These are phyloP conservation scores for Caenorhabditis imperialis DNA, from an alignment of 2,888 invertebrate genomes.

Conservation along the genomic window DNA sequence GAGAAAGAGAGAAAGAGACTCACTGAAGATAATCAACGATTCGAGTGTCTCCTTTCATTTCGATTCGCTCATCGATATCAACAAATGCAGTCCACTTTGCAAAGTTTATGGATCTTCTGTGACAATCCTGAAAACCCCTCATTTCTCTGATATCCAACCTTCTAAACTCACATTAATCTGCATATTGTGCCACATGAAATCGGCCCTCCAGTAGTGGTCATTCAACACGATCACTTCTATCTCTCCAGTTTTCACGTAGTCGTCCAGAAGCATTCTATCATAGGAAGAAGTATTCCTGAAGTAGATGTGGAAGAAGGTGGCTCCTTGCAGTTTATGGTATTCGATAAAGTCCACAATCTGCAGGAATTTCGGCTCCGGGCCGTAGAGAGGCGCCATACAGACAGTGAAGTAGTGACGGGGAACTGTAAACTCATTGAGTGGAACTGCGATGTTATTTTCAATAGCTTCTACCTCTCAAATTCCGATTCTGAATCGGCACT, in stretches of 20 bases:
- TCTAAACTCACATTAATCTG: slow-evolving; percentile 24
- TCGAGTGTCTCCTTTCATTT: slow-evolving; percentile 28
- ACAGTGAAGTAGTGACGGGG: slow-evolving; percentile 42
- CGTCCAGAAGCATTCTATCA: slow-evolving; percentile 30
- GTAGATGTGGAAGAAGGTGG: slow-evolving; percentile 45
- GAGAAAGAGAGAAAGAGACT: too few relatives aligned
- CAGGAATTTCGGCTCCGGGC: slow-evolving; percentile 37
- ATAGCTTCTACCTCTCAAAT: too few relatives aligned
- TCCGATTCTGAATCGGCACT: too few relatives aligned
- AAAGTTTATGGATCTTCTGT: slow-evolving; percentile 24
- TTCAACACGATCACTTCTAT: slow-evolving; percentile 27
- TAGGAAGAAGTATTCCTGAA: slow-evolving; percentile 19
- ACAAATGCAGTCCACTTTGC: slow-evolving; percentile 40
- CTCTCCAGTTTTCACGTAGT: slow-evolving; percentile 39
- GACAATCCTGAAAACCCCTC: slow-evolving; percentile 38
- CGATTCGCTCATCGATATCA: slow-evolving; percentile 46
- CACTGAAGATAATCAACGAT: too few relatives aligned
- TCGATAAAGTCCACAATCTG: slow-evolving; percentile 50
- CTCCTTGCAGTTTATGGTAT: slow-evolving; percentile 47
- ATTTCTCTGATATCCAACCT: neutral
- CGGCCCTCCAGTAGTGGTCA: slow-evolving; percentile 41
- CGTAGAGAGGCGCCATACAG: slow-evolving; percentile 39
- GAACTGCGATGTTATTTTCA: too few relatives aligned
- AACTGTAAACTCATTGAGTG: too few relatives aligned
- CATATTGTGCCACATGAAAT: slow-evolving; percentile 39